Conservation (phyloP, 2,113 vertebrate genomes). For the Agelaius phoeniceus region DNA sequence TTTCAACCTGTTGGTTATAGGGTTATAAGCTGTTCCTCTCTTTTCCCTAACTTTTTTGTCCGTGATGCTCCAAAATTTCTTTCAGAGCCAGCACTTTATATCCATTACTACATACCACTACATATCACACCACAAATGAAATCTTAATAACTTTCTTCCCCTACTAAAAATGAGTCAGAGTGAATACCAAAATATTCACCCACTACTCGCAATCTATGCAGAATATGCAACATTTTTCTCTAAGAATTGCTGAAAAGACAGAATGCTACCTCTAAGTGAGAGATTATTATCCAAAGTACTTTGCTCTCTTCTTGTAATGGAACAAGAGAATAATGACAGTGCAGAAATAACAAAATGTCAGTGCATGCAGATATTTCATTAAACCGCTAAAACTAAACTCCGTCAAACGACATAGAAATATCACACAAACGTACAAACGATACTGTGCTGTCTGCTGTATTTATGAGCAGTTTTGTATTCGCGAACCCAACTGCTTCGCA, state of each 20-base stretch:
- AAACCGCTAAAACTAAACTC: not conserved
- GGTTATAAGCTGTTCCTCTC: not conserved
- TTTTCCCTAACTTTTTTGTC: not conserved
- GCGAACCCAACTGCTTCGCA: too few species aligned
- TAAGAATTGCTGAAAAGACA: not conserved
- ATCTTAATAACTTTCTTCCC: not conserved
- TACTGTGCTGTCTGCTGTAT: fast-evolving
- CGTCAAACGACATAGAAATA: fast-evolving
- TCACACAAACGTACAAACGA: fast-evolving
- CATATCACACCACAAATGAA: not conserved
- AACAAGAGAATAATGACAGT: not conserved
- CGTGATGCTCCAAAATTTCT: not conserved
- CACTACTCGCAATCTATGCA: not conserved
- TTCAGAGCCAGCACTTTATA: not conserved
- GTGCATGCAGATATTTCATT: not conserved
- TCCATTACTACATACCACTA: not conserved
- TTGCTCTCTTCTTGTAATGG: not conserved
- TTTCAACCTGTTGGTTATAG: not conserved
- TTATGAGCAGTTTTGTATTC: too few species aligned
- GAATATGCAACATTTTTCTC: not conserved
- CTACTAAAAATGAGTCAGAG: not conserved
- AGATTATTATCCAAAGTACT: not conserved
- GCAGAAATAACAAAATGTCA: not conserved
- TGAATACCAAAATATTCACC: not conserved
- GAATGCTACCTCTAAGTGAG: fast-evolving